Conservation (phyloP, 2,113 vertebrate species). For the Hippolais icterina region DNA sequence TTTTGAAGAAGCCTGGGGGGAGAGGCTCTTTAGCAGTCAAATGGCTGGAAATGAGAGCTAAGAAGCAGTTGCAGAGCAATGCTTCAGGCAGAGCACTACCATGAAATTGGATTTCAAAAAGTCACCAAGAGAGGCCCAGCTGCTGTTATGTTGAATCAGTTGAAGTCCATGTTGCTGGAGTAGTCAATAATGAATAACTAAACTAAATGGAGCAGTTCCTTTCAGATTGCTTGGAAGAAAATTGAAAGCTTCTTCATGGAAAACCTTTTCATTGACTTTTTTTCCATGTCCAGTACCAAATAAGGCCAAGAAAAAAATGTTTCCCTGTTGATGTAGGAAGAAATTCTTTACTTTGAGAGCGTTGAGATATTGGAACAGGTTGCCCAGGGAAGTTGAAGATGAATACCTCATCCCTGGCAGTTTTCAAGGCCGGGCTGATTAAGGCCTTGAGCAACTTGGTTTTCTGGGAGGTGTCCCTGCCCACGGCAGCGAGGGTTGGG, state of each 20-base stretch:
- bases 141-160: neutral
- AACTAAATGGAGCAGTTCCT: neutral
- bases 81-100: neutral
- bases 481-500: neutral
- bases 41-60: neutral
- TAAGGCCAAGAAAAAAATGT: neutral
- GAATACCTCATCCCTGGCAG: neutral
- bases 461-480: neutral
- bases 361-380: neutral
- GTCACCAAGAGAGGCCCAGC: neutral
- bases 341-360: neutral
- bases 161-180: neutral
- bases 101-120: neutral
- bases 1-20: neutral
- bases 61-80: neutral
- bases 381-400: neutral
- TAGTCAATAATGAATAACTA: neutral
- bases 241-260: neutral
- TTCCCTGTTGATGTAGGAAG: neutral
- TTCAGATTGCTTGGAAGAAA: neutral
- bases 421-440: neutral
- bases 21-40: neutral
- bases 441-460: neutral
- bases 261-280: neutral
- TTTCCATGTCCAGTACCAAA: neutral